Percentiles rank a stretch among this genome's conserved stretches.
Conservation (phyloP, 2,888 invertebrate genomes). For the Amitus sp. region DNA sequence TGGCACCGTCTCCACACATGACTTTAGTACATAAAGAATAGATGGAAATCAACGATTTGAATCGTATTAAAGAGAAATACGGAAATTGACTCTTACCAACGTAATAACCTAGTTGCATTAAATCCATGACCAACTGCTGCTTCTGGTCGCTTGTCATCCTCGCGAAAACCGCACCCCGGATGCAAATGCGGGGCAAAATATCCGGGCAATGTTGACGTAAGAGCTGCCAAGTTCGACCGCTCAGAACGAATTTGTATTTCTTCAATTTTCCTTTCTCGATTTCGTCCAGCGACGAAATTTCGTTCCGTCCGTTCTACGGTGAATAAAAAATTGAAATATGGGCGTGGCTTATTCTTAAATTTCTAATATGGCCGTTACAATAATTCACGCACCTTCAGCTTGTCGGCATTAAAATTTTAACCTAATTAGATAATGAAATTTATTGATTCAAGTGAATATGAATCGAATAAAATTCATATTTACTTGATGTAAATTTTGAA, state of each 20-base stretch:
- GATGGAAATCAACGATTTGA: no score
- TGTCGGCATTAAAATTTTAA: no score
- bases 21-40: slow-evolving; percentile 56
- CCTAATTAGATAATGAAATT: no score
- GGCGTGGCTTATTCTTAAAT: no score
- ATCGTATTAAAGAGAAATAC: no score
- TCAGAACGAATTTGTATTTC: slow-evolving; percentile 70
- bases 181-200: slow-evolving; percentile 73
- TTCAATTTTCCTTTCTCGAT: slow-evolving; percentile 49
- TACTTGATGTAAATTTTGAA: no score
- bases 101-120: slow-evolving; percentile 77
- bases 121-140: slow-evolving; percentile 76
- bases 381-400: no score
- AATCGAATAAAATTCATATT: no score
- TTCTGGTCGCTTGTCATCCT: slow-evolving; percentile 87
- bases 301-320: slow-evolving; percentile 35
- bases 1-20: slow-evolving; percentile 81
- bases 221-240: slow-evolving; percentile 81
- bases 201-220: slow-evolving; percentile 77
- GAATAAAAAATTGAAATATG: neutral
- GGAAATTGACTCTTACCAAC: slow-evolving; percentile 67
- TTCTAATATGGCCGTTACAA: no score
- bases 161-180: slow-evolving; percentile 81
- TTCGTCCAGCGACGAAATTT: slow-evolving; percentile 44
- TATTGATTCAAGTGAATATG: no score